Base-by-base conservation (phyloP, 2,888 invertebrate genomes). In the Euplexia lucipara region DNA sequence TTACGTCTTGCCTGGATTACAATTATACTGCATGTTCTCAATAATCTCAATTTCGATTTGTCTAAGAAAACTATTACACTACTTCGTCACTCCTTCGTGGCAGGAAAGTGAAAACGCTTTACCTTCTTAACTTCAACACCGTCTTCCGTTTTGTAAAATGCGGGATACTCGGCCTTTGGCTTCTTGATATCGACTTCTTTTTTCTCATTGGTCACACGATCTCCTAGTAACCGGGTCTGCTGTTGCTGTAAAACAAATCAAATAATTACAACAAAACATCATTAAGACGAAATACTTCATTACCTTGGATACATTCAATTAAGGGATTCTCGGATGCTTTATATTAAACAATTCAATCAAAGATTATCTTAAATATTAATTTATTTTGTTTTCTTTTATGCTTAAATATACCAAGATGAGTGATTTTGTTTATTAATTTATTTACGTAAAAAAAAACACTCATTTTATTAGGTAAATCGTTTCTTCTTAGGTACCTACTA, bases 111-210 rank as follows among this genome's bases (percentile, higher is more conserved):
- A 44, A 74, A 61, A 47, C 20, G 4, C 34, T 54, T 79, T 86
- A 94, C 94, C 89, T 91, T 82, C 77, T 92, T 94, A 0, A 94
- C 94, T 86, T 92, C 92, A 0, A 73, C 58, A 1, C 92, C 94
- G 18, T 93, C 90, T 51, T 90, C 89, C 0, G 86, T 77, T 32
- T 84, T 90, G 69, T 93, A 94, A 34, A 79, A 87, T 0, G 91
- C 94, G 0, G 86, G 82, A 62, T 94, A 92, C 39, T 89, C 90
- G 6, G 35, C 57, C 10, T 67, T 80, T 5, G 65, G 66, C 14
- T 81, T 85, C 4, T 37, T 60, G 9, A 30, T 12, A 1, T 64
- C 44, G 12, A 2, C 60, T 61, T 49, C 10, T 22, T 66, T 59
- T 16, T 59, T 74, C 48, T 6, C 1, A 35, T n/a, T 9, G 34